These are phyloP conservation scores for Catamblyrhynchus diadema DNA, from an alignment of 2,797 vertebrate species.

Conservation along the genomic window DNA sequence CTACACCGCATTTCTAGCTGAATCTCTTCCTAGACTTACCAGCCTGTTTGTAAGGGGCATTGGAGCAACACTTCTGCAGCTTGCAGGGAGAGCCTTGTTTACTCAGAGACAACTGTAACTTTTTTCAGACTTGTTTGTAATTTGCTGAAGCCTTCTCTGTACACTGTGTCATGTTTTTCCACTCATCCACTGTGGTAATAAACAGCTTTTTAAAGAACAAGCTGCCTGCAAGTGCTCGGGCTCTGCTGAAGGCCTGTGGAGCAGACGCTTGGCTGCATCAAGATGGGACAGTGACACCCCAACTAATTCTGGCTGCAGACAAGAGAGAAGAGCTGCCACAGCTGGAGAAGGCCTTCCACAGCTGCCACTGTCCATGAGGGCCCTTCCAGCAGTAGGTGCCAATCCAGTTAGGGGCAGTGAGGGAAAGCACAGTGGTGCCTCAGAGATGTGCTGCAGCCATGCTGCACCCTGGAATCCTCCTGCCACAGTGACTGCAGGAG, in stretches of 20 bases:
- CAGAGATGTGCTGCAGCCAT: rapidly evolving
- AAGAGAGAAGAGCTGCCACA: neutral
- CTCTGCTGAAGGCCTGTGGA: neutral
- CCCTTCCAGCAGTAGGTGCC: neutral
- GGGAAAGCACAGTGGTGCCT: rapidly evolving
- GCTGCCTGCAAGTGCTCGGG: neutral
- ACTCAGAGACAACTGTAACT: neutral
- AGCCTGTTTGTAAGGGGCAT: neutral
- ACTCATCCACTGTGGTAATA: neutral
- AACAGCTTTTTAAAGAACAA: conserved; percentile 12
- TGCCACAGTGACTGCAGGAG: neutral
- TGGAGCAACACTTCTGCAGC: neutral
- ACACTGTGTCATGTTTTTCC: neutral
- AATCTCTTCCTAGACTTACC: rapidly evolving
- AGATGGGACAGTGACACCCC: neutral
- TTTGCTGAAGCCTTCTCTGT: neutral
- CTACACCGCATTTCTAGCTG: neutral
- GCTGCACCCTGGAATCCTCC: neutral
- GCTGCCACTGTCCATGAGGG: neutral
- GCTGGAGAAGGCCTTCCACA: neutral
- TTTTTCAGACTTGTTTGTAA: neutral
- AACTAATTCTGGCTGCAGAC: neutral
- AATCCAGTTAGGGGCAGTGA: rapidly evolving
- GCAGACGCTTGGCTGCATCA: neutral
- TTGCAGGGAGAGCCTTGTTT: neutral